A percentile compares a stretch with the other conserved stretches of the same genome.
Conservation (phyloP, 2,113 vertebrate species). For the Budorcas taxicolor region DNA sequence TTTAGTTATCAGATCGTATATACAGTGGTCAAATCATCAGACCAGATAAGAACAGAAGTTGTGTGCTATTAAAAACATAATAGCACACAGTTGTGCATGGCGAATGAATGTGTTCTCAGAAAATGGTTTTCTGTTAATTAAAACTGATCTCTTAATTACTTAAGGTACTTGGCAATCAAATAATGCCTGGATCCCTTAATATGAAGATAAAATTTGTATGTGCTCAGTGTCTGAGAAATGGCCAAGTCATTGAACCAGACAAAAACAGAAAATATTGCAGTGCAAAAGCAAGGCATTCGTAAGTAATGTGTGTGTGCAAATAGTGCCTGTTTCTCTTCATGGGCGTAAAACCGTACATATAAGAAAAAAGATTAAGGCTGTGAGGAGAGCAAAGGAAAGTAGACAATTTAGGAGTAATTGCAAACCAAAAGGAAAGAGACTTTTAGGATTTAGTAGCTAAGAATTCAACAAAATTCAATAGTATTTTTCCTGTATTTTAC, state of each 20-base stretch:
- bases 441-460: not conserved
- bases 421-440: not conserved
- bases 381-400: not conserved
- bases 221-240: constrained; percentile 94
- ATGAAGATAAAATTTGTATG: constrained; percentile 98
- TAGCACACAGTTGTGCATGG: not conserved
- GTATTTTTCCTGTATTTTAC: not conserved
- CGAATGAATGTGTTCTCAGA: not conserved
- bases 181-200: constrained; percentile 88
- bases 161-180: constrained; percentile 81
- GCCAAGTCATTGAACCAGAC: constrained; percentile 95
- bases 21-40: constrained; percentile 87
- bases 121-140: constrained; percentile 24
- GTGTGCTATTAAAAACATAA: not conserved
- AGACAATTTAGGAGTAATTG: not conserved
- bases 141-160: constrained; percentile 64
- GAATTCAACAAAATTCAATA: not conserved
- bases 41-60: constrained; percentile 88
- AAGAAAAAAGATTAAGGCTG: not conserved
- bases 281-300: constrained; percentile 97
- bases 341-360: not conserved
- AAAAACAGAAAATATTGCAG: constrained; percentile 97
- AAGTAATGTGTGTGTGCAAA: constrained; percentile 74
- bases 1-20: not conserved
- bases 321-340: not conserved